Evolutionary conservation across 2,888 invertebrate species (phyloP).

Genomic region (Meiosimyza platycephala): DNA sequence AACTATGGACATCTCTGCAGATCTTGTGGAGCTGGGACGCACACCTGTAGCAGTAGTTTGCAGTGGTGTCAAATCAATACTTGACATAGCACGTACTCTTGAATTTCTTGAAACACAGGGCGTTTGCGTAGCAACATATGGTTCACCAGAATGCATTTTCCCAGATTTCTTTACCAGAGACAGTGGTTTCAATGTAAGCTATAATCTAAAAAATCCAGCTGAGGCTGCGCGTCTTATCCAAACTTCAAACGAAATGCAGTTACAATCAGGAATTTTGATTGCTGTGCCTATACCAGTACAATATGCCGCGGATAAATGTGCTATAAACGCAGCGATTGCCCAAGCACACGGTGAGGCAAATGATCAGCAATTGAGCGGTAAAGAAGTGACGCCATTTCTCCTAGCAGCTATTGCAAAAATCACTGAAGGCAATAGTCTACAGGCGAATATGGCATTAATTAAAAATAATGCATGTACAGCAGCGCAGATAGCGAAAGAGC

Average conservation of each 20-base stretch:
- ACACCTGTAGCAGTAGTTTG: constrained; percentile 92
- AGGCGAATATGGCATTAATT: constrained; percentile 89
- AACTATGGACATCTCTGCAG: constrained; percentile 95
- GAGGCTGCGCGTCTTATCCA: constrained; percentile 82
- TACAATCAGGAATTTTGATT: constrained; percentile 82
- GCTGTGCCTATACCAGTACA: constrained; percentile 90
- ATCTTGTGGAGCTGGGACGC: constrained; percentile 89
- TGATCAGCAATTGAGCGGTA: constrained; percentile 76
- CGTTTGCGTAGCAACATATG: constrained; percentile 86
- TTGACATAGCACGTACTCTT: constrained; percentile 93
- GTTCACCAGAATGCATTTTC: constrained; percentile 76
- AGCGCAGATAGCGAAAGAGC: constrained; percentile 79
- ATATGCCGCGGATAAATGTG: constrained; percentile 69
- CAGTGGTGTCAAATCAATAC: constrained; percentile 96
- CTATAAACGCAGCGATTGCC: constrained; percentile 78
- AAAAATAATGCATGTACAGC: constrained; percentile 92
- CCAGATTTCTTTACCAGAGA: constrained; percentile 92
- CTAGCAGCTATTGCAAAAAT: constrained; percentile 80
- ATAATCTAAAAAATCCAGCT: constrained; percentile 72
- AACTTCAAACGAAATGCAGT: constrained; percentile 69
- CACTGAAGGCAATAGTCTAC: constrained; percentile 85
- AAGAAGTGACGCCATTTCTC: constrained; percentile 93
- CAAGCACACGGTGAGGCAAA: constrained; percentile 75
- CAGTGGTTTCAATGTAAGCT: constrained; percentile 81
- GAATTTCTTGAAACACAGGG: constrained; percentile 97